Percentiles rank a stretch among this genome's conserved stretches.
Evolutionary conservation across 2,113 vertebrate genomes (phyloP).

Genomic region (Cricetomys ansorgei): DNA sequence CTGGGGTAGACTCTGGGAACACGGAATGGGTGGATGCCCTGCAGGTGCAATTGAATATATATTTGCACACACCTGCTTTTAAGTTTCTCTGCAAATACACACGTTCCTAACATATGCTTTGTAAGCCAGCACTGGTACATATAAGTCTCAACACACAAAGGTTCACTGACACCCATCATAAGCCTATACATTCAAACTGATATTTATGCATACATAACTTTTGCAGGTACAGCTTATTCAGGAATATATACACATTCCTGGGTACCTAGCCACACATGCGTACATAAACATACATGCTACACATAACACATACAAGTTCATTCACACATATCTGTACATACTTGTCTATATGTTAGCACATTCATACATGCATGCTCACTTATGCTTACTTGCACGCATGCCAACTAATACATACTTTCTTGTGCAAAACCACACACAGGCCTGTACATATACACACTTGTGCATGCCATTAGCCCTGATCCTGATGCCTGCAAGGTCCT

Average conservation of each 20-base stretch:
- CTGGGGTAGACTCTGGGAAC: background rate
- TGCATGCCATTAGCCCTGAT: constrained; percentile 71
- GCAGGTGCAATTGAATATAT: background rate
- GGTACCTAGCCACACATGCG: background rate
- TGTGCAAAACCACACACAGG: constrained; percentile 13
- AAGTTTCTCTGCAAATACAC: constrained; percentile 23
- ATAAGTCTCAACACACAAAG: background rate
- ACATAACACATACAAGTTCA: constrained; percentile 34
- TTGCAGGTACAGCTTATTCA: constrained; percentile 1
- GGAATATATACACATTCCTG: background rate
- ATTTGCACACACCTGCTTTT: background rate
- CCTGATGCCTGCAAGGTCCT: background rate
- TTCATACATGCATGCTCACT: background rate
- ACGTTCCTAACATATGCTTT: background rate
- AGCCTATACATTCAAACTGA: background rate
- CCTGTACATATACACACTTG: constrained; percentile 30
- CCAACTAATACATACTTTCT: constrained; percentile 42
- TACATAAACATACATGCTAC: background rate
- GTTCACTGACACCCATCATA: background rate
- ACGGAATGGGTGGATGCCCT: background rate
- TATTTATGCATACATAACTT: background rate
- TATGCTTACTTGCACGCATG: constrained; percentile 1
- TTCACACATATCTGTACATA: background rate
- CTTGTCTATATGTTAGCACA: background rate
- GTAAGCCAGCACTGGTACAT: background rate